A percentile compares a stretch with the other conserved stretches of the same genome.
These are phyloP conservation scores for Cyclophora punctaria DNA, from an alignment of 2,888 invertebrate genomes.

Conservation along the genomic window DNA sequence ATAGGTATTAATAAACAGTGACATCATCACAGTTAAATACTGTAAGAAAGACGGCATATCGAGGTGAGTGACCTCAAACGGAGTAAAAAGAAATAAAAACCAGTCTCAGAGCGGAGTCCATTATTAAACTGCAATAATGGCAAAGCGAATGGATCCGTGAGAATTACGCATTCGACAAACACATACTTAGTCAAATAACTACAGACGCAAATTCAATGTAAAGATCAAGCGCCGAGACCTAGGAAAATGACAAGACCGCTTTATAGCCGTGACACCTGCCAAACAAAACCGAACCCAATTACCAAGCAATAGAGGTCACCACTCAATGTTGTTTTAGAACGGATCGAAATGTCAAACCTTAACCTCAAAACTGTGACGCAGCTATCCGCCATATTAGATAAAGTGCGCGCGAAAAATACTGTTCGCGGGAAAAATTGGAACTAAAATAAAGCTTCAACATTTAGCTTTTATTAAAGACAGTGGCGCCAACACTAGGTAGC, in stretches of 20 bases:
- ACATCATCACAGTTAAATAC: conserved; percentile 14
- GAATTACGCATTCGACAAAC: conserved; percentile 47
- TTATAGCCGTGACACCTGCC: conserved; percentile 30
- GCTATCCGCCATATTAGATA: conserved; percentile 53
- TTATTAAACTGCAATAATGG: conserved; percentile 43
- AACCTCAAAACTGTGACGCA: conserved; percentile 71
- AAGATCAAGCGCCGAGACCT: conserved; percentile 57
- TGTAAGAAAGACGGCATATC: no score
- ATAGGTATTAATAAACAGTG: background rate
- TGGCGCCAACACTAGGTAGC: background rate
- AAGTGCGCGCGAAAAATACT: background rate
- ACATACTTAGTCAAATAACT: conserved; percentile 37
- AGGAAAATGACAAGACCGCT: conserved; percentile 40
- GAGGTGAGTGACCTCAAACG: conserved; percentile 22
- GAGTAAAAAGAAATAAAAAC: conserved; percentile 32
- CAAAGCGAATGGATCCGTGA: conserved; percentile 43
- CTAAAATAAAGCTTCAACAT: background rate
- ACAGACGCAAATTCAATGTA: conserved; percentile 56
- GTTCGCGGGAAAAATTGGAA: conserved; percentile 16
- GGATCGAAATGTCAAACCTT: conserved; percentile 71
- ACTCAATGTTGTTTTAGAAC: conserved; percentile 33
- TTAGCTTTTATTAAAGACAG: no score
- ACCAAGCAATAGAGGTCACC: conserved; percentile 23
- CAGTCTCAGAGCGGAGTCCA: conserved; percentile 27
- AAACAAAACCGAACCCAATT: conserved; percentile 36